Evolutionary conservation across 2,888 invertebrate genomes (phyloP).

Genomic region (Hypsopygia costalis): DNA sequence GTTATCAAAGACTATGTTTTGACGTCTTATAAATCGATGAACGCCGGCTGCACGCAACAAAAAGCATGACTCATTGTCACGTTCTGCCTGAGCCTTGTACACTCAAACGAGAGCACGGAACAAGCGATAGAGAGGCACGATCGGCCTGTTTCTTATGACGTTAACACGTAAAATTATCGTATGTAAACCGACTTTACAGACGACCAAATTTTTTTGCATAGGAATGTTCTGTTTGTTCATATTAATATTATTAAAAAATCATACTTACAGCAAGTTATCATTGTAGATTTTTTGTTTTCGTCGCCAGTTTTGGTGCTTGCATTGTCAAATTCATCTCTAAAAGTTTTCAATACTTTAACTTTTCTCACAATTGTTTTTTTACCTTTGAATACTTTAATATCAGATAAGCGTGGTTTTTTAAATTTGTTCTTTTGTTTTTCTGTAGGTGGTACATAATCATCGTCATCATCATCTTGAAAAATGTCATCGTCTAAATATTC

Average conservation of each 20-base stretch:
- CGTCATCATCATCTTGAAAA: slow-evolving; percentile 66
- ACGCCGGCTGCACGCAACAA: too few species aligned
- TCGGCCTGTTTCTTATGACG: too few species aligned
- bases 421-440: slow-evolving; percentile 55
- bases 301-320: slow-evolving; percentile 22
- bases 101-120: too few species aligned
- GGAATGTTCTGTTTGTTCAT: too few species aligned
- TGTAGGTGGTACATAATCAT: slow-evolving; percentile 60
- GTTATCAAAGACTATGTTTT: neutral
- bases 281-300: slow-evolving; percentile 51
- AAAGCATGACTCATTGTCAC: too few species aligned
- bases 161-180: too few species aligned
- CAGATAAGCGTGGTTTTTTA: slow-evolving; percentile 63
- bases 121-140: too few species aligned
- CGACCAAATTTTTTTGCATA: too few species aligned
- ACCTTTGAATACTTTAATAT: slow-evolving; percentile 64
- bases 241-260: too few species aligned
- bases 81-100: too few species aligned
- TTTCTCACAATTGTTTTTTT: slow-evolving; percentile 56
- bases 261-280: slow-evolving; percentile 71
- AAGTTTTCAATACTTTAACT: slow-evolving; percentile 56
- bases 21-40: too few species aligned
- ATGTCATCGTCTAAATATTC: slow-evolving; percentile 62
- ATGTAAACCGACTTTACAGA: too few species aligned
- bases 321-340: slow-evolving; percentile 40